Conservation (phyloP, 2,888 invertebrate species). For the Drosophila acutilabella region DNA sequence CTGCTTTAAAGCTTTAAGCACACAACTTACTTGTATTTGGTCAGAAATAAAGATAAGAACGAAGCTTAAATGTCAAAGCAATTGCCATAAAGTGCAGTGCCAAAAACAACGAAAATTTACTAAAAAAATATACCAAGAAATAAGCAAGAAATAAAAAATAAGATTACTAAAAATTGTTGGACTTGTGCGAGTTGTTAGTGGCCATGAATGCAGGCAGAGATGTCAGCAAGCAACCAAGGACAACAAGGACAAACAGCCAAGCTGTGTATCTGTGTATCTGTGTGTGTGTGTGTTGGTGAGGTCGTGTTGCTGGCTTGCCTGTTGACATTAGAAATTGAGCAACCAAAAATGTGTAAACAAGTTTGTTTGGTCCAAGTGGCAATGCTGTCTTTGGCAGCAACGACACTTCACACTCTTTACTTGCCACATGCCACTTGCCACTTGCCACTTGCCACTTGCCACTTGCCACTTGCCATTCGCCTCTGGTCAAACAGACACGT, state of each 20-base stretch:
- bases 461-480: slow-evolving; percentile 33
- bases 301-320: slow-evolving; percentile 55
- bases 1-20: not conserved
- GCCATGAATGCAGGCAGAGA: slow-evolving; percentile 51
- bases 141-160: slow-evolving; percentile 2
- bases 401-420: slow-evolving; percentile 27
- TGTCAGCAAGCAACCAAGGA: slow-evolving; percentile 54
- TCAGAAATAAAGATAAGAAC: slow-evolving; percentile 12
- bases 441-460: slow-evolving; percentile 12
- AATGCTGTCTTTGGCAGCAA: slow-evolving; percentile 63
- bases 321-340: slow-evolving; percentile 80
- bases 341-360: slow-evolving; percentile 80
- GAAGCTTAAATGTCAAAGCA: slow-evolving; percentile 39
- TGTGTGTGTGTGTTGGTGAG: slow-evolving; percentile 24
- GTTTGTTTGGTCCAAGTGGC: slow-evolving; percentile 76
- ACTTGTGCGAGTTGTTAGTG: slow-evolving; percentile 41
- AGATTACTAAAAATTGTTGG: slow-evolving; percentile 16
- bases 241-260: slow-evolving; percentile 61
- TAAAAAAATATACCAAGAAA: slow-evolving; percentile 6
- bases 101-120: slow-evolving; percentile 9
- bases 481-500: slow-evolving; percentile 37
- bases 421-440: slow-evolving; percentile 20
- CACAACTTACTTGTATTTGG: slow-evolving; percentile 11
- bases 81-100: slow-evolving; percentile 46
- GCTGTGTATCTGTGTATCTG: slow-evolving; percentile 12